These are phyloP conservation scores for Forbesichthys agassizii DNA, from an alignment of 2,113 vertebrate genomes.

Conservation along the genomic window DNA sequence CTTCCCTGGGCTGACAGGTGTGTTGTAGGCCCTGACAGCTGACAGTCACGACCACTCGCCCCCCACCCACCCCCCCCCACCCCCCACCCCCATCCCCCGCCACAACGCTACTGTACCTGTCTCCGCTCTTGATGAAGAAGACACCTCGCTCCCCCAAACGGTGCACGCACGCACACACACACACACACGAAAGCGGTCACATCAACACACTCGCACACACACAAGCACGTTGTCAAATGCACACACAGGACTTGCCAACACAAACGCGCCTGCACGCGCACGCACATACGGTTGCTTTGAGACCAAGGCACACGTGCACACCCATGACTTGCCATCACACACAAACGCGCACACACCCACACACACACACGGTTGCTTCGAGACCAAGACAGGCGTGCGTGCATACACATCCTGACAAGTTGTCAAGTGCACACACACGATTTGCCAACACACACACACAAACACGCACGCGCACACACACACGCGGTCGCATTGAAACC, in stretches of 20 bases:
- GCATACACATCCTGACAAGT: too few relatives aligned
- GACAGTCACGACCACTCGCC: conserved; percentile 37
- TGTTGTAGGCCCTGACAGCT: conserved; percentile 51
- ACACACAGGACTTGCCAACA: not conserved
- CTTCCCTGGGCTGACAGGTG: conserved; percentile 42
- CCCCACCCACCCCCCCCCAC: not conserved
- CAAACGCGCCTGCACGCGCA: too few relatives aligned
- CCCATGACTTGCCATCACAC: not conserved
- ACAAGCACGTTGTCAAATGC: not conserved
- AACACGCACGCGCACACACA: not conserved
- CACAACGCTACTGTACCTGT: conserved; percentile 26
- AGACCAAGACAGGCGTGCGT: too few relatives aligned
- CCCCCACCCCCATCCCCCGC: too few relatives aligned
- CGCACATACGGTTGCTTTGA: too few relatives aligned
- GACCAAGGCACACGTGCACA: too few relatives aligned
- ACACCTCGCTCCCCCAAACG: not conserved
- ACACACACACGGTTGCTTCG: too few relatives aligned
- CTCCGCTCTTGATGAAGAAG: conserved; percentile 36
- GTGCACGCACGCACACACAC: not conserved
- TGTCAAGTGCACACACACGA: too few relatives aligned
- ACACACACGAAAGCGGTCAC: not conserved
- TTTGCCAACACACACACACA: not conserved
- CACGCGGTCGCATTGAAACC: too few relatives aligned
- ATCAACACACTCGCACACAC: too few relatives aligned
- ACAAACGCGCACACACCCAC: too few relatives aligned